phyloP scores from a whole-genome alignment of 1,140 invertebrate species.

The Dendroctonus valens region DNA sequence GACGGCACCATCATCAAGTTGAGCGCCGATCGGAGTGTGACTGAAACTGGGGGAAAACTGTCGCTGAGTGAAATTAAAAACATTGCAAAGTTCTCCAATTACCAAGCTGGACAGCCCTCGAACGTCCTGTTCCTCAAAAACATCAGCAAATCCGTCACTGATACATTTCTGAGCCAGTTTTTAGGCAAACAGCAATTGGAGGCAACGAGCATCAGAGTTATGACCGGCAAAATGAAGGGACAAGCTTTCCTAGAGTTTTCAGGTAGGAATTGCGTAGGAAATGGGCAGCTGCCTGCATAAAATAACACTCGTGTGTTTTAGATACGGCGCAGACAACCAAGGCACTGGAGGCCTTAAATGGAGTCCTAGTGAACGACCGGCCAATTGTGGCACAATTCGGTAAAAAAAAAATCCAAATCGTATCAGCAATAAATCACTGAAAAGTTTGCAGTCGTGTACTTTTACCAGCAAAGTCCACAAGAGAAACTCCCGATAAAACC shows the following conservation, averaged over 20 bases:
- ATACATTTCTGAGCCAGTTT: slow-evolving; percentile 52
- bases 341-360: slow-evolving; percentile 47
- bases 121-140: slow-evolving; percentile 58
- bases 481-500: background rate
- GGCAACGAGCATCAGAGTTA: slow-evolving; percentile 48
- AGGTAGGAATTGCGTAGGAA: slow-evolving; percentile 46
- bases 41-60: slow-evolving; percentile 41
- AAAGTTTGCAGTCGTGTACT: background rate
- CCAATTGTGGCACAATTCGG: slow-evolving; percentile 49
- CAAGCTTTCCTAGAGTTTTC: slow-evolving; percentile 59
- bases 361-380: slow-evolving; percentile 45
- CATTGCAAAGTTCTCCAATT: slow-evolving; percentile 55
- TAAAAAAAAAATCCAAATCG: slow-evolving; percentile 17
- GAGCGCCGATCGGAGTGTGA: slow-evolving; percentile 28
- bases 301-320: slow-evolving; percentile 17
- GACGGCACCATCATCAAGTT: slow-evolving; percentile 48
- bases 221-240: slow-evolving; percentile 58
- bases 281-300: background rate
- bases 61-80: slow-evolving; percentile 52
- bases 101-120: slow-evolving; percentile 50
- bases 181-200: slow-evolving; percentile 40
- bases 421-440: background rate
- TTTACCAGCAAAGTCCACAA: background rate
- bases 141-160: slow-evolving; percentile 48
- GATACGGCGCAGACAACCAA: slow-evolving; percentile 39